Evolutionary conservation across 2,113 vertebrate genomes (phyloP), one percentile per base, ranked within the genome.

Genomic region (Odontesthes bonariensis): DNA sequence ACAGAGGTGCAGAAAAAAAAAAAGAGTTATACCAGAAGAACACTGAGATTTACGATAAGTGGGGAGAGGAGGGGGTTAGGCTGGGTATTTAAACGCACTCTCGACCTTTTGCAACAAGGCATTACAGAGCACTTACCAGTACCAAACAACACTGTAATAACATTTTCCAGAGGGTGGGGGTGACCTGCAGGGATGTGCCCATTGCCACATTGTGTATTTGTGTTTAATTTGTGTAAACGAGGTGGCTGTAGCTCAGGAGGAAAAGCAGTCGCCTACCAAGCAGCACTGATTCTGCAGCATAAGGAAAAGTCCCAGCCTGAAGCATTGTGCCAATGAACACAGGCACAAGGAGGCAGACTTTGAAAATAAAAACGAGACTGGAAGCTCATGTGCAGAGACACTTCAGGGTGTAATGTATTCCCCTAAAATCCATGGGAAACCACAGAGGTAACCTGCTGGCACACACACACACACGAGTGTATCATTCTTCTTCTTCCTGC

Each of bases 21-120:
- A 68, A 55, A 49, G 42, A 3, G 57, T 56, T 46, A 22, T 9
- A n/a, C 1, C 61, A 17, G 27, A 40, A 55, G 14, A 40, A 55
- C 16, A 61, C 12, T 66, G 46, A 68, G 73, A 59, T 69, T 69
- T 80, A 27, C 35, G 32, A 57, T 65, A 61, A 52, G 38, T 33
- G 54, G 13, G 54, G 52, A 53, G 22, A 23, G 8, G 40, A 31
- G 4, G 10, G 32, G 71, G 27, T 19, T 40, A 16, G 19, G 14
- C 11, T 33, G 51, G 68, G 53, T 40, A 38, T 77, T 79, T 83
- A 79, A 77, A 83, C 54, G 56, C 69, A 81, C 44, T 70, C 54
- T 79, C 51, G 3, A 85, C 85, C 84, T 86, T 86, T 86, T 61
- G 81, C 65, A 88, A 73, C 65, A 66, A 85, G 58, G 82, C 72